phyloP scores from a whole-genome alignment of 2,113 vertebrate genomes.

The Cariama cristata region DNA sequence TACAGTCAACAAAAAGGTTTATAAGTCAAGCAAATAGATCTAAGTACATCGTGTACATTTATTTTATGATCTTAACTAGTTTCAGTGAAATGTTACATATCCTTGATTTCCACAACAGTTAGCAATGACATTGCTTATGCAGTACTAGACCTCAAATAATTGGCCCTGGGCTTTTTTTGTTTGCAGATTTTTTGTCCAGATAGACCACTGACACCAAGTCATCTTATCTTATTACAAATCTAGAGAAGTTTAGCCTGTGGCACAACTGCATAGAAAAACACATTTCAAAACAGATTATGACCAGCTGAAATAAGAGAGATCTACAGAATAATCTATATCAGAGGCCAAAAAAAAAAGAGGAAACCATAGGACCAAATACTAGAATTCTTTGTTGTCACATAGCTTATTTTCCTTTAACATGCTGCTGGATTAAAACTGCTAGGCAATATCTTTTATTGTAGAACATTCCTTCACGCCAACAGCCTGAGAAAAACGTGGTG shows the following conservation, averaged over 20 bases:
- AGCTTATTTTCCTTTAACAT: neutral
- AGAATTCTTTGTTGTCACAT: neutral
- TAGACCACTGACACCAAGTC: rapidly evolving
- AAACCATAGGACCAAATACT: neutral
- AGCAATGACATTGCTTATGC: neutral
- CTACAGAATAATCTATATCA: neutral
- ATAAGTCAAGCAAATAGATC: neutral
- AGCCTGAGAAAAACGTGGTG: neutral
- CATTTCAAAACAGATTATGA: neutral
- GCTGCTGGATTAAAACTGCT: neutral
- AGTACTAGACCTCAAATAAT: neutral
- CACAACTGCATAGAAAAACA: neutral
- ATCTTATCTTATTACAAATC: neutral
- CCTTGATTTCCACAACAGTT: neutral
- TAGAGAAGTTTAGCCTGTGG: neutral
- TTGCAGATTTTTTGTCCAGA: neutral
- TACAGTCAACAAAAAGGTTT: neutral
- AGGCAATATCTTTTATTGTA: neutral
- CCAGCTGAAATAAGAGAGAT: neutral
- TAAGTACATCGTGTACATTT: rapidly evolving
- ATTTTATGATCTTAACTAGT: neutral
- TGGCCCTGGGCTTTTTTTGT: neutral
- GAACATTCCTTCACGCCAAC: neutral
- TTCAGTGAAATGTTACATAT: neutral
- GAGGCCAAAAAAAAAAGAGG: neutral